Evolutionary conservation across 2,888 invertebrate species (phyloP), one percentile per base, ranked within the genome.

Genomic region (Oscheius myriophilus): DNA sequence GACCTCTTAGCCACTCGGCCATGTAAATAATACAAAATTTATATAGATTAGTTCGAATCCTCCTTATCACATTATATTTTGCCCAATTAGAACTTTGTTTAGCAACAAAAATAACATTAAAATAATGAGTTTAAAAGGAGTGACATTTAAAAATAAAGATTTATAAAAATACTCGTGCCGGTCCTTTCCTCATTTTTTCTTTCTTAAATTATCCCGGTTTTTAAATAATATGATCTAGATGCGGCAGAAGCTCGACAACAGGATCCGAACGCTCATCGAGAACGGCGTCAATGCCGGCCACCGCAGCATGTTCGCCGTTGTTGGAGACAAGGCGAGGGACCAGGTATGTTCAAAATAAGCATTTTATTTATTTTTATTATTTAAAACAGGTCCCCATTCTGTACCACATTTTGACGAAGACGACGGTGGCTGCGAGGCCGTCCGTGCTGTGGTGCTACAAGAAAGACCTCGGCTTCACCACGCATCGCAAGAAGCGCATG

Each of bases 401-500:
- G 3, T 96, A 98, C 89, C 96, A 98, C 86, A 96, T 99, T 91
- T 89, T 99, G 53, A 92, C 95, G 0, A 98, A 98, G 89, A 93
- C 96, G 0, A 91, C 92, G 59, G 92, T 96, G 0, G 94, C 94
- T 88, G 92, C 95, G 0, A 90, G 96, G 49, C 97, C 97, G 0
- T 92, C 92, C 52, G 95, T 99, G 0, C 89, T 98, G 12, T 98
- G 98, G 98, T 98, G 98, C 87, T 98, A 98, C 88, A 99, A 98
- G 84, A 90, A 96, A 91, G 93, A 95, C 86, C 91, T 94, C 81
- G 93, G 93, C 33, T 93, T 94, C 78, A 93, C 92, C 88, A 93
- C 95, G 86, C 93, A 96, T 87, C 91, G 95, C 9, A 93, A 95
- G 85, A 97, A 97, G 88, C 90, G 94, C 75, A 94, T 95, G 89